Evolutionary conservation across 1,140 invertebrate genomes (phyloP), one percentile per base, ranked within the genome.

Genomic region (Calliphora vicina): DNA sequence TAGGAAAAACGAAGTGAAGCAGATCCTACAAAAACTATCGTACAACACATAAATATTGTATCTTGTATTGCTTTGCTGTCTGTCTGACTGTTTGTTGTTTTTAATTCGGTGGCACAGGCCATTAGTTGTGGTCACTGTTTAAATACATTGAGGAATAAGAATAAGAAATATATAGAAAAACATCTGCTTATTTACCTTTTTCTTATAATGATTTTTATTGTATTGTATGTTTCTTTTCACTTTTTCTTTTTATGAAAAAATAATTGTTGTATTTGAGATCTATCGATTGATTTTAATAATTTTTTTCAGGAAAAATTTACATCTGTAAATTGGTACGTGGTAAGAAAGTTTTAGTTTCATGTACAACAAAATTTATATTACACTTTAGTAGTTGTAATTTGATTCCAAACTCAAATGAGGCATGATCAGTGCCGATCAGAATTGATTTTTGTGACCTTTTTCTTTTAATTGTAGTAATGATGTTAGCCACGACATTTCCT

Each of bases 81-180:
- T 35, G 35, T 35, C 29, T 4, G 29, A 35, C 35, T 29, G 13
- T 43, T 29, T 27, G 73, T 43, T 76, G 13, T 43, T 29, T 43
- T 20, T 76, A 29, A 43, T 29, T 27, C 73, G 26, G 73, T 76
- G 73, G 73, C 73, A 76, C 73, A 76, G 73, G 35, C 73, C 26
- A 76, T 76, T 76, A 76, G 73, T 35, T 76, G 73, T 43, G 73
- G 73, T 76, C 35, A 35, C 57, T 67, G n/a, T 67, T 67, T 67
- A 67, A 67, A 67, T 67, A 67, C 57, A 67, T 2, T 57, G 12
- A 5, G 45, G 15, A 57, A n/a, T 57, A 57, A n/a, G 13, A 57
- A n/a, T 17, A 57, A 57, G 45, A 57, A 57, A 57, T 13, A 29
- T n/a, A n/a, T 13, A 15, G 6, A 20, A 76, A 76, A 76, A 76